phyloP scores from a whole-genome alignment of 2,797 vertebrate species.

The Arnoldichthys spilopterus region DNA sequence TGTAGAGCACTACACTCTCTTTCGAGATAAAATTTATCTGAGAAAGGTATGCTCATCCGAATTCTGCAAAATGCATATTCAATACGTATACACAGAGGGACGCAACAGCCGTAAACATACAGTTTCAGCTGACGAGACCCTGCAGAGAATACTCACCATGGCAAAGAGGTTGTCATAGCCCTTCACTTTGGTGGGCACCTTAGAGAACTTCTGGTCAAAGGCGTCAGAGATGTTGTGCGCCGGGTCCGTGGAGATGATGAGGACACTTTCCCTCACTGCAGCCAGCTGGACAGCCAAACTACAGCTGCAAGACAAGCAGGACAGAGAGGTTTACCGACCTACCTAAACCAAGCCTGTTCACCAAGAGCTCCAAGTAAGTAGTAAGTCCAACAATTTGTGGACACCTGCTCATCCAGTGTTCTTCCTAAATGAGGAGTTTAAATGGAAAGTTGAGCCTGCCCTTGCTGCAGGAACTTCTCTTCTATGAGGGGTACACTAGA shows the following conservation, averaged over 20 bases:
- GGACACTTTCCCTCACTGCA: slow-evolving; percentile 91
- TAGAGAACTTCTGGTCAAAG: slow-evolving; percentile 98
- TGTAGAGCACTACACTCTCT: too few species aligned
- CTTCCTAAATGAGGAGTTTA: too few species aligned
- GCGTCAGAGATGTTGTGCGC: slow-evolving; percentile 98
- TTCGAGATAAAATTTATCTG: too few species aligned
- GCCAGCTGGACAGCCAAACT: slow-evolving; percentile 94
- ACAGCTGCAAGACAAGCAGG: slow-evolving; percentile 75
- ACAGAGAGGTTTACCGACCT: neutral
- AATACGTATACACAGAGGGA: too few species aligned
- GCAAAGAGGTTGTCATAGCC: slow-evolving; percentile 97
- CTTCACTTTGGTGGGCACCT: slow-evolving; percentile 95
- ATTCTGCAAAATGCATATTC: too few species aligned
- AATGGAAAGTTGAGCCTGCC: too few species aligned
- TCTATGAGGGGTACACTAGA: too few species aligned
- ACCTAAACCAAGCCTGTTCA: neutral
- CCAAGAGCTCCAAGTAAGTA: neutral
- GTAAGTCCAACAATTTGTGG: too few species aligned
- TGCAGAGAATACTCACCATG: slow-evolving; percentile 82
- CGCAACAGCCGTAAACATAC: too few species aligned
- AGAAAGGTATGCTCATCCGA: too few species aligned
- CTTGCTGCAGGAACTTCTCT: too few species aligned
- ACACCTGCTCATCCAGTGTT: too few species aligned
- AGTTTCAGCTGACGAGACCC: neutral
- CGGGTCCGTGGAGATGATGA: slow-evolving; percentile 97